A percentile compares a stretch with the other conserved stretches of the same genome.
Evolutionary conservation across 2,888 invertebrate species (phyloP).

Genomic region (Megalurothrips usitatus): DNA sequence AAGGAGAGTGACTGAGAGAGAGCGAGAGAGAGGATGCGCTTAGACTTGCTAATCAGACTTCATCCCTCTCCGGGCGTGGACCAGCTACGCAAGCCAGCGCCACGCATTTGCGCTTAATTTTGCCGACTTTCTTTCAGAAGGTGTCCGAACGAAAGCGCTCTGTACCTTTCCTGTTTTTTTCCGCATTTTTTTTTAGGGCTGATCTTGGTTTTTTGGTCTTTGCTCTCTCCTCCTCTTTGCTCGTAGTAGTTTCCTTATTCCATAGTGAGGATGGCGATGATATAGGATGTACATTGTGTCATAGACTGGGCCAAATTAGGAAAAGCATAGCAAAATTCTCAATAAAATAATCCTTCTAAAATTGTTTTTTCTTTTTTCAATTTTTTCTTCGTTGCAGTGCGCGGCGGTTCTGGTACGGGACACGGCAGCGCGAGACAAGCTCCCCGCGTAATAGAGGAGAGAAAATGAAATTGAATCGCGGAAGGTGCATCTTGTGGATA

Average conservation of each 20-base stretch:
- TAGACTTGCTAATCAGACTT: slow-evolving; percentile 21
- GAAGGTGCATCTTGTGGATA: slow-evolving; percentile 8
- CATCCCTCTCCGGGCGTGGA: slow-evolving; percentile 1
- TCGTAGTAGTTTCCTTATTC: no score
- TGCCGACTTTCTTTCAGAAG: slow-evolving; percentile 1
- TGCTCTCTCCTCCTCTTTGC: no score
- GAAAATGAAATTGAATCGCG: slow-evolving; percentile 20
- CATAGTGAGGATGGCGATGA: no score
- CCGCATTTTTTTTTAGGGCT: no score
- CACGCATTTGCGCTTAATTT: slow-evolving; percentile 22
- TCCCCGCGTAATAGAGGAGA: slow-evolving; percentile 17
- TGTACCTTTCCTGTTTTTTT: no score
- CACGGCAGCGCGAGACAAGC: not conserved
- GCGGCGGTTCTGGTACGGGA: not conserved
- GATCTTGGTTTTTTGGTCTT: no score
- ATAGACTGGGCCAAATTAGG: no score
- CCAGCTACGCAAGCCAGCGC: not conserved
- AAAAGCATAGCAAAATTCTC: no score
- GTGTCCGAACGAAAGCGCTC: not conserved
- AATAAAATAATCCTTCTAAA: no score
- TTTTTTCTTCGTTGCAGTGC: no score
- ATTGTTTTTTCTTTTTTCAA: no score
- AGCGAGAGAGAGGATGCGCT: not conserved
- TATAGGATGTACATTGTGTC: no score
- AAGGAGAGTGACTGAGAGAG: not conserved